Percentiles rank a stretch among this genome's conserved stretches.
Evolutionary conservation across 2,888 invertebrate genomes (phyloP).

Genomic region (Epirrhoe alternata): DNA sequence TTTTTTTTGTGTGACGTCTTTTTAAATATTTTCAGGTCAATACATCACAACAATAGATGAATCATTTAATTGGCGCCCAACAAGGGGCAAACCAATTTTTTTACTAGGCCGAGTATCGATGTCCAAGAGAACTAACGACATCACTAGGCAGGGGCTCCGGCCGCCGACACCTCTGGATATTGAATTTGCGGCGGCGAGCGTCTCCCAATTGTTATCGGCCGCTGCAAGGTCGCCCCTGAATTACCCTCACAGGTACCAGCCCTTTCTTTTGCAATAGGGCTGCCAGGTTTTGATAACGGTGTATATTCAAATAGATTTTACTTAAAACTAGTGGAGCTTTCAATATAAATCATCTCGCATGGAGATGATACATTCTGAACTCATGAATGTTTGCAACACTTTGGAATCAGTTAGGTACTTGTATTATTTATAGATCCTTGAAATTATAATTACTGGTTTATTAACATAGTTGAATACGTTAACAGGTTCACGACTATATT

Average conservation of each 20-base stretch:
- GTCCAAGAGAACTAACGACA: background rate
- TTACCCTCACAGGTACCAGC: constrained; percentile 72
- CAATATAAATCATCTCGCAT: no score
- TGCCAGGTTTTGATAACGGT: constrained; percentile 45
- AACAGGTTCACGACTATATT: no score
- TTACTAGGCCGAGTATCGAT: constrained; percentile 5
- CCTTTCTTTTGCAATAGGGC: constrained; percentile 75
- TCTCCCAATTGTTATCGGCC: constrained; percentile 82
- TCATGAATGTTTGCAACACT: no score
- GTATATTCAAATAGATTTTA: constrained; percentile 5
- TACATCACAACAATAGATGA: background rate
- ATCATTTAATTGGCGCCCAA: background rate
- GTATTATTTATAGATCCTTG: no score
- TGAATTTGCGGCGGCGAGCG: constrained; percentile 79
- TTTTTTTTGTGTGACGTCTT: no score
- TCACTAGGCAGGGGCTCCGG: constrained; percentile 47
- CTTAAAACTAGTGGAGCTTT: background rate
- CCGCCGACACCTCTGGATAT: constrained; percentile 80
- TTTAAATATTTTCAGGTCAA: background rate
- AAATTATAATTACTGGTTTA: no score
- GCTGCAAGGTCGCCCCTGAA: constrained; percentile 77
- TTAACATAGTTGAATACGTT: no score
- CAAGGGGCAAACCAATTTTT: background rate
- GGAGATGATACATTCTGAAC: no score
- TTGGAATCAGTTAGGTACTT: no score